Base-by-base conservation (phyloP, 2,113 vertebrate species). In the Eulemur macaco region DNA sequence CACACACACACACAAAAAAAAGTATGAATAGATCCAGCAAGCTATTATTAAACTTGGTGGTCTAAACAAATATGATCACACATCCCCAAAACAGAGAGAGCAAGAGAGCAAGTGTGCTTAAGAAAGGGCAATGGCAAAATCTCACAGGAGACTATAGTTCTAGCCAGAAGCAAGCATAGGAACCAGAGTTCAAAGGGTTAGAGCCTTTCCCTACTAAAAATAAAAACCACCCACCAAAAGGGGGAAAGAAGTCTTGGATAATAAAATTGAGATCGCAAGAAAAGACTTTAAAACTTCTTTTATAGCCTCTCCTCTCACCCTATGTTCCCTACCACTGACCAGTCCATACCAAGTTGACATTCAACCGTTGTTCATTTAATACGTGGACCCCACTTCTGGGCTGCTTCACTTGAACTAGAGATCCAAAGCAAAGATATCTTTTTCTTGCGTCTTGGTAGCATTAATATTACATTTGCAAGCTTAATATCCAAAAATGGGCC, bases 201-300 rank as follows among this genome's bases (percentile, higher is more conserved):
- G 17, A 91, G 68, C 6, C 29, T 86, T 86, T 92, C 73, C 91
- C 37, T 27, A n/a, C 85, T 92, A 8, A 82, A 80, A 92, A 69
- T 89, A 81, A 95, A 96, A 97, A 83, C 52, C 29, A 81, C 45
- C 63, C 63, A 89, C 50, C 20, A 20, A 54, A 86, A 73, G 58
- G 15, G 10, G 5, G 8, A 15, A 23, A 18, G 12, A n/a, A 39
- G 18, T 37, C 78, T 56, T 74, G 18, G 77, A 80, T 81, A 76
- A 71, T 6, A 90, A 42, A 73, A 21, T 34, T 39, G 47, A 96
- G 34, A 80, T 5, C 4, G 15, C 80, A 25, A 83, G 47, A 86
- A 86, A 86, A 60, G 3, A 56, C 34, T 83, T 73, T 1, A 58
- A 86, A 31, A 39, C 81, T 81, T 63, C 39, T 64, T 94, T 88